Evolutionary conservation across 2,797 vertebrate species (phyloP).

Genomic region (Ispidina lecontei): DNA sequence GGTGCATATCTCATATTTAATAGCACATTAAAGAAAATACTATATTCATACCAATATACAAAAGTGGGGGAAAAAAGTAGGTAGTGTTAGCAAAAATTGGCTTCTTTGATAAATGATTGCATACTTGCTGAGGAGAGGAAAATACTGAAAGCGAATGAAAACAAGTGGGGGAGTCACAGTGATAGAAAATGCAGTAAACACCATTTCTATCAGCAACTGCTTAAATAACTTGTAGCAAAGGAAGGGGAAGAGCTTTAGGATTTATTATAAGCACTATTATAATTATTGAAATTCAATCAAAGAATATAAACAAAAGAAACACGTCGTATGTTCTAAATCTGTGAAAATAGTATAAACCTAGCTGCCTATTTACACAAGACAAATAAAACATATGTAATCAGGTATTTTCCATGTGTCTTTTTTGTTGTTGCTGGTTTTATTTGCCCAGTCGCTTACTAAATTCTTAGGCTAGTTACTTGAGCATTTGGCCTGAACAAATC

Average conservation of each 20-base stretch:
- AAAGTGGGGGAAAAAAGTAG: background rate
- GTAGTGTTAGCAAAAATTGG: background rate
- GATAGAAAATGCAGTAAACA: background rate
- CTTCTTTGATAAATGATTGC: background rate
- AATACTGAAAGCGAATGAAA: background rate
- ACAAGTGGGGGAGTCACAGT: background rate
- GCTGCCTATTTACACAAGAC: background rate
- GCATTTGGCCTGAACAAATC: constrained; percentile 40
- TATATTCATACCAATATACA: background rate
- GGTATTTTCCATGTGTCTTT: constrained; percentile 42
- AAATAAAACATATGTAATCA: constrained; percentile 64
- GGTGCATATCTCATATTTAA: background rate
- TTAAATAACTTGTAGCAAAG: constrained; percentile 26
- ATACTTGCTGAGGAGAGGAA: background rate
- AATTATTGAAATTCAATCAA: background rate
- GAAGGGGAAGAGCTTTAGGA: background rate
- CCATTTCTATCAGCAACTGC: background rate
- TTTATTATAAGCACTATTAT: background rate
- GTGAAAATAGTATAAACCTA: constrained; percentile 43
- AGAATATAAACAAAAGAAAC: background rate
- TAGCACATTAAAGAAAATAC: background rate
- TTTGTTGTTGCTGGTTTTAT: constrained; percentile 36
- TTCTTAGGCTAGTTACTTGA: constrained; percentile 28
- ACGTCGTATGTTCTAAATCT: background rate
- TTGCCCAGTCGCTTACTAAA: constrained; percentile 26